A percentile compares a stretch with the other conserved stretches of the same genome.
phyloP scores from a whole-genome alignment of 2,888 invertebrate genomes.

The Spilarctia lutea region DNA sequence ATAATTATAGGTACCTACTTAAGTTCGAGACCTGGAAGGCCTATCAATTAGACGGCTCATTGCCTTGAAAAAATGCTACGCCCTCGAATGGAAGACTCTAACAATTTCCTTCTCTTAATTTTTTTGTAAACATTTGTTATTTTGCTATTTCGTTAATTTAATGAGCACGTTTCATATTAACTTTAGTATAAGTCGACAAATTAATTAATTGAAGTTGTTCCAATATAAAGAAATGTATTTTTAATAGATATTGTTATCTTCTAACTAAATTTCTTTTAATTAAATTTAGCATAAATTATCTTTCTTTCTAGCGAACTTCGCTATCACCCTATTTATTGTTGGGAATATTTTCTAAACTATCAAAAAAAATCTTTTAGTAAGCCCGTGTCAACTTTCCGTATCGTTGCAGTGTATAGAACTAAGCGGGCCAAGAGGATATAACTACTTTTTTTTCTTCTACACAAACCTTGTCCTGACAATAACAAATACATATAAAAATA shows the following conservation, averaged over 20 bases:
- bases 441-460: too few relatives aligned
- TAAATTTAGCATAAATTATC: too few relatives aligned
- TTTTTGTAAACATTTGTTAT: constrained; percentile 41
- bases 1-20: constrained; percentile 26
- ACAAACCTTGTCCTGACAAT: too few relatives aligned
- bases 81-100: constrained; percentile 38
- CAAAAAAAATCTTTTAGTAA: too few relatives aligned
- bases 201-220: background rate
- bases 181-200: constrained; percentile 2
- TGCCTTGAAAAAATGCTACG: constrained; percentile 57
- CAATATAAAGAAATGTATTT: background rate
- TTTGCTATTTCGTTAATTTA: constrained; percentile 39
- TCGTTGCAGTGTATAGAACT: too few relatives aligned
- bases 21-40: constrained; percentile 48
- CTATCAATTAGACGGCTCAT: constrained; percentile 65
- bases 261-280: background rate
- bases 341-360: too few relatives aligned
- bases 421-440: too few relatives aligned
- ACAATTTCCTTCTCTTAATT: constrained; percentile 48
- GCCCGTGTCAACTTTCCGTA: too few relatives aligned
- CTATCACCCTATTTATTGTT: too few relatives aligned
- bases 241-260: background rate
- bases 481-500: too few relatives aligned
- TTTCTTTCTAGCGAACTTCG: too few relatives aligned
- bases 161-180: constrained; percentile 35